Evolutionary conservation across 2,888 invertebrate species (phyloP), one percentile per base, ranked within the genome.

Genomic region (Hartigia nigra): DNA sequence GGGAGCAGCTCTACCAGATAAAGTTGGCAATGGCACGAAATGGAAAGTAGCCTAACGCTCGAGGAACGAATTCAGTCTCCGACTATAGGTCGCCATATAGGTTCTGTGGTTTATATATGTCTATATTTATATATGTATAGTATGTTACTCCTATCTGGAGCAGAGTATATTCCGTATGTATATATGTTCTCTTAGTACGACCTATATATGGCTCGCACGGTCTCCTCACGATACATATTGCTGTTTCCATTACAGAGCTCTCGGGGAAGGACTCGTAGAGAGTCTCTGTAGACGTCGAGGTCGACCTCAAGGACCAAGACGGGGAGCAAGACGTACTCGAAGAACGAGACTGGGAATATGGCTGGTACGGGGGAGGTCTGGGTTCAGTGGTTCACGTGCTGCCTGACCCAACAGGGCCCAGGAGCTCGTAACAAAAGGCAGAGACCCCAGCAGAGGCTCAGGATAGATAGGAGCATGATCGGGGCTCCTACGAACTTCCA

Each of bases 401-500:
- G 97, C 92, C 95, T 97, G 90, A 94, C 95, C 86, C 97, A 97
- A 90, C 96, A 95, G 85, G 95, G 96, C 79, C 96, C 95, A 86
- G 96, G 94, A 85, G 94, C 95, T 85, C 86, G 91, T 31, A 88
- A 85, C 80, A 87, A 88, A 79, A 87, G 87, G 77, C 88, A 88
- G 75, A 88, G 90, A 74, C 87, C 88, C 32, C 89, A 85, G 78
- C 95, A 95, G 90, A 94, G 96, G 89, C 94, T 95, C 92, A 94
- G 96, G 92, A 96, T 96, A 93, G 96, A 96, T 93, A 95, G 98
- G 83, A 97, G 97, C 81, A 98, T 98, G 98, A 99, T 99, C 90
- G 97, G 98, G 69, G 95, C 95, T 85, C 99, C 99, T 23, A 98
- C 97, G 86, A 97, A 99, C 93, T 99, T 99, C 92, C 96, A 97